phyloP scores from a whole-genome alignment of 2,888 invertebrate genomes.

The Eupithecia vulgata region DNA sequence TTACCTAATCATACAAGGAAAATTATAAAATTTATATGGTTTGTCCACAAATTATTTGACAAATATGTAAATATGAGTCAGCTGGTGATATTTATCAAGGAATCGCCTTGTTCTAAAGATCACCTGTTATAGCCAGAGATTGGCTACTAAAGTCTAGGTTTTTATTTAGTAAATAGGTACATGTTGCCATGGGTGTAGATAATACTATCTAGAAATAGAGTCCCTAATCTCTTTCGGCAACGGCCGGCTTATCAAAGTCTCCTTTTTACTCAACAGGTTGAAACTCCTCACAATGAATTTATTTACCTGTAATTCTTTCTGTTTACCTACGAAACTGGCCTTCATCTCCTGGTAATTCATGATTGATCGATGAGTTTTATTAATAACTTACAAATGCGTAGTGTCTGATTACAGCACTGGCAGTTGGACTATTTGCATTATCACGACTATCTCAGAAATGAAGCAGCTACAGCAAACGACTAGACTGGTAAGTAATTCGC shows the following conservation, averaged over 20 bases:
- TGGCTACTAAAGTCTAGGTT: not conserved
- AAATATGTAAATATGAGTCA: slow-evolving; percentile 11
- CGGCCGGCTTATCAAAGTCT: slow-evolving; percentile 38
- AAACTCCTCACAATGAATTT: not conserved
- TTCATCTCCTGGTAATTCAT: slow-evolving; percentile 41
- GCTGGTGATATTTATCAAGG: not conserved
- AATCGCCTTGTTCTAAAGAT: not conserved
- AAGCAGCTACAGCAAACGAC: slow-evolving; percentile 32
- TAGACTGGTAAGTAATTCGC: slow-evolving; percentile 30
- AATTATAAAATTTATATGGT: not conserved
- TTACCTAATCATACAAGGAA: not conserved
- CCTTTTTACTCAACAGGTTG: slow-evolving; percentile 42
- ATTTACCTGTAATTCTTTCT: slow-evolving; percentile 14
- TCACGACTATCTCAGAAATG: slow-evolving; percentile 47
- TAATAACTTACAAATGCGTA: slow-evolving; percentile 74
- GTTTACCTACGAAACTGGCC: slow-evolving; percentile 40
- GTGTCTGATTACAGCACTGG: slow-evolving; percentile 72
- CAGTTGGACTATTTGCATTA: slow-evolving; percentile 53
- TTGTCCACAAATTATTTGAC: not conserved
- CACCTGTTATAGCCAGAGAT: not conserved
- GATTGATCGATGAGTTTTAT: slow-evolving; percentile 63
- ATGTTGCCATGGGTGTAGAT: not conserved
- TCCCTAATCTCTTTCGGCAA: slow-evolving; percentile 12
- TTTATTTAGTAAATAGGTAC: not conserved
- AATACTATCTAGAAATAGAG: not conserved